phyloP scores from a whole-genome alignment of 2,797 vertebrate genomes.

The Epinephelus malabaricus region DNA sequence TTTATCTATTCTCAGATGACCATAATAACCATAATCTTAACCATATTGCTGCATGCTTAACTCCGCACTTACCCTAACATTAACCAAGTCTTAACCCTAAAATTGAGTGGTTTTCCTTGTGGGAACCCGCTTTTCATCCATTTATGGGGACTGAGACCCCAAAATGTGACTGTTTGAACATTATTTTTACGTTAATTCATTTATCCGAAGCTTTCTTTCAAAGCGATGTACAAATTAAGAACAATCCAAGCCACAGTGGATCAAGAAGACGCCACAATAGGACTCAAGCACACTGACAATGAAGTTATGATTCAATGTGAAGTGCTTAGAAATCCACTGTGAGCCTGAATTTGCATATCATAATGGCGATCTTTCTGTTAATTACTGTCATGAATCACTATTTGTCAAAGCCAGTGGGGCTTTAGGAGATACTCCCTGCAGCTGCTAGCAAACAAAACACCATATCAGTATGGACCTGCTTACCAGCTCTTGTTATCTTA shows the following conservation, averaged over 20 bases:
- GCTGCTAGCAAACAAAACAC: slow-evolving; percentile 10
- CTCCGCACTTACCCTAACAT: background rate
- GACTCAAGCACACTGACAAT: slow-evolving; percentile 4
- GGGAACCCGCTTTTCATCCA: background rate
- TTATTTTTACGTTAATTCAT: background rate
- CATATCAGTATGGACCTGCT: background rate
- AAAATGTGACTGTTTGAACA: background rate
- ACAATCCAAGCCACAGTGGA: background rate
- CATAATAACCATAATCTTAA: background rate
- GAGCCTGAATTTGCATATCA: background rate
- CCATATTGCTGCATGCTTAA: background rate
- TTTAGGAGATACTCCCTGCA: slow-evolving; percentile 5
- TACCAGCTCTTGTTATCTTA: background rate
- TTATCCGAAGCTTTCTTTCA: background rate
- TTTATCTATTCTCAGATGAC: background rate
- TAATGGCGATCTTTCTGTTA: slow-evolving; percentile 2
- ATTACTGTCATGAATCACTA: slow-evolving; percentile 22
- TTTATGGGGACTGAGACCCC: background rate
- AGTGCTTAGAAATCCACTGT: background rate
- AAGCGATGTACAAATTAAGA: background rate
- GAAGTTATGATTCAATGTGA: background rate
- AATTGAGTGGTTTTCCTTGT: background rate
- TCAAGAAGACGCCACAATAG: background rate
- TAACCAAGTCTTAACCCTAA: background rate
- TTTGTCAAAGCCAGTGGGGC: background rate